phyloP scores from a whole-genome alignment of 1,140 invertebrate genomes.

The Periplaneta americana region DNA sequence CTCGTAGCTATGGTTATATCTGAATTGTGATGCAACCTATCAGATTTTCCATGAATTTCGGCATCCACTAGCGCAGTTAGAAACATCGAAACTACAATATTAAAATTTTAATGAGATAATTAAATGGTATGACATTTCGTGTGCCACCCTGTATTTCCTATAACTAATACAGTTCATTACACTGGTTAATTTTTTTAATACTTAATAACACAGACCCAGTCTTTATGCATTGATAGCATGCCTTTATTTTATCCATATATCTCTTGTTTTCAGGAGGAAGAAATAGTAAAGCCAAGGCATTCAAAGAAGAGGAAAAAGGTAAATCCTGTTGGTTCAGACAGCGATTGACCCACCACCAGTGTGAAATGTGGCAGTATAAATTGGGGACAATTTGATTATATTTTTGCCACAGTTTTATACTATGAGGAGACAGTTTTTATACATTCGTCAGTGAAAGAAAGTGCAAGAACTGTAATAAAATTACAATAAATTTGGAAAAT shows the following conservation, averaged over 20 bases:
- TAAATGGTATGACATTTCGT: too few relatives aligned
- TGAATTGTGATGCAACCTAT: too few relatives aligned
- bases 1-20: too few relatives aligned
- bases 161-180: too few relatives aligned
- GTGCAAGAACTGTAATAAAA: background rate
- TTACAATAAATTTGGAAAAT: background rate
- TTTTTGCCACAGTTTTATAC: background rate
- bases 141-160: too few relatives aligned
- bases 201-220: background rate
- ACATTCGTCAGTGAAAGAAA: background rate
- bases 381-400: background rate
- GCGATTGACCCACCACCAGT: constrained; percentile 56
- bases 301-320: constrained; percentile 81
- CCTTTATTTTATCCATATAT: background rate
- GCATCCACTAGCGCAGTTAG: too few relatives aligned
- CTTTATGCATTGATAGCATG: background rate
- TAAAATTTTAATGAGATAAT: too few relatives aligned
- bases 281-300: constrained; percentile 77
- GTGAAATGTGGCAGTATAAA: background rate
- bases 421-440: background rate
- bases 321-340: constrained; percentile 68
- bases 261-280: constrained; percentile 58
- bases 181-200: too few relatives aligned
- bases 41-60: too few relatives aligned
- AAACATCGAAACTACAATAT: too few relatives aligned